Base-by-base conservation (phyloP, 2,888 invertebrate genomes). In the Athalia cordata region DNA sequence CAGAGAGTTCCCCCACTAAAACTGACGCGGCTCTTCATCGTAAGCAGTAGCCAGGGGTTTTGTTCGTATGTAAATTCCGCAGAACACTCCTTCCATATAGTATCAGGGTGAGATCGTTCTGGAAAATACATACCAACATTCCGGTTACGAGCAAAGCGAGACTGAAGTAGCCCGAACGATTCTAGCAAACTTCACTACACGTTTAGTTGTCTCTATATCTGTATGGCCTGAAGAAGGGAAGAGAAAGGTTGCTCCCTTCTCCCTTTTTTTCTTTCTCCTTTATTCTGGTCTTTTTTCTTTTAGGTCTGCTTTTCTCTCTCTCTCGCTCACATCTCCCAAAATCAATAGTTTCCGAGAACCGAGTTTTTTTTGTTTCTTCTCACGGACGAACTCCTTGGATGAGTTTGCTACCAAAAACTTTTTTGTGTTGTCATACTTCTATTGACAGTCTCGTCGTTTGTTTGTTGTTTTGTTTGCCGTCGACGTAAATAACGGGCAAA, bases 341-440 rank as follows among this genome's bases (percentile, higher is more conserved):
- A 81, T 81, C 81, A 80, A 81, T 81, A 81, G 79, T 81, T 80
- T 81, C 72, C 57, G 55, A 78, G 80, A 79, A 15, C 65, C 70
- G 77, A 77, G 79, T 75, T 80, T 81, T 79, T 79, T 47, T 13
- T 13, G 29, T 29, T 29, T 29, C 2, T 61, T 8, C 29, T 65
- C 61, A 59, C 45, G 67, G 52, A 67, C 52, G 59, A 47, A 61
- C 78, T 49, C 59, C 78, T 50, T 72, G 72, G 47, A 78, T 70
- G 78, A 80, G 62, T 81, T 80, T 67, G 75, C 61, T 77, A 77
- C 57, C 29, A 29, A 29, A 29, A 29, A 29, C 29, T 29, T 29
- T 11, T 72, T 72, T 13, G 9, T 59, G 9, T 47, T 72, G 59
- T 59, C 59, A 59, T 72, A 72, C 72, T 59, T 57, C 72, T 57